Percentiles rank a stretch among this genome's conserved stretches.
phyloP scores from a whole-genome alignment of 2,888 invertebrate genomes.

The Seira sanloemensis region DNA sequence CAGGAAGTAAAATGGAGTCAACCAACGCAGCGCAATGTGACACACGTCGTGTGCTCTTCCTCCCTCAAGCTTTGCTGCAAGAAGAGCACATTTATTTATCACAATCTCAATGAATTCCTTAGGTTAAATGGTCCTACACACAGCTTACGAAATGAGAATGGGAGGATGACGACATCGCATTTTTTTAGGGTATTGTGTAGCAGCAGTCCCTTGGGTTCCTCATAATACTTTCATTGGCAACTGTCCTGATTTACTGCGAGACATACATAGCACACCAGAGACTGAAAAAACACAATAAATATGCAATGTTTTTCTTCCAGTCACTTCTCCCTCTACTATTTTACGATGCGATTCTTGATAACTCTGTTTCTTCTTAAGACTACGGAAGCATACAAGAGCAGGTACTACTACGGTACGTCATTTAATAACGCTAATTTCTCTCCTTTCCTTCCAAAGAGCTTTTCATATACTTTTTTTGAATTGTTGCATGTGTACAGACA shows the following conservation, averaged over 20 bases:
- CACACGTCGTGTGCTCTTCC: slow-evolving; percentile 41
- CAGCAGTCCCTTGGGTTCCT: slow-evolving; percentile 38
- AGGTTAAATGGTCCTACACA: not conserved
- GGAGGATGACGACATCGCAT: slow-evolving; percentile 31
- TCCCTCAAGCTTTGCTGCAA: not conserved
- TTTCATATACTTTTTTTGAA: not conserved
- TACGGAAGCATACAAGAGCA: not conserved
- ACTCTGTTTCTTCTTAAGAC: not conserved
- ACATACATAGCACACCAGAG: slow-evolving; percentile 35
- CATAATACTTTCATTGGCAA: slow-evolving; percentile 60
- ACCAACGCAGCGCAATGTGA: slow-evolving; percentile 19
- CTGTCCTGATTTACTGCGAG: slow-evolving; percentile 50
- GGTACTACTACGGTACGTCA: slow-evolving; percentile 21
- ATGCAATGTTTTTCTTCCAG: slow-evolving; percentile 38
- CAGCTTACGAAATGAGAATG: slow-evolving; percentile 9
- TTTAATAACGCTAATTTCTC: slow-evolving; percentile 59
- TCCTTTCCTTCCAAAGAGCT: not conserved
- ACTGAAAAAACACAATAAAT: slow-evolving; percentile 39
- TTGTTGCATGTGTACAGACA: not conserved
- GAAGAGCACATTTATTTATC: not conserved
- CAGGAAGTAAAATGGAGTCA: slow-evolving; percentile 18
- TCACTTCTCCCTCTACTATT: not conserved
- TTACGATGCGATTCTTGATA: not conserved
- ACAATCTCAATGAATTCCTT: slow-evolving; percentile 17
- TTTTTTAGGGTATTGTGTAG: slow-evolving; percentile 4